Base-by-base conservation (phyloP, 2,797 vertebrate genomes). In the Schizopygopsis malacanthus region DNA sequence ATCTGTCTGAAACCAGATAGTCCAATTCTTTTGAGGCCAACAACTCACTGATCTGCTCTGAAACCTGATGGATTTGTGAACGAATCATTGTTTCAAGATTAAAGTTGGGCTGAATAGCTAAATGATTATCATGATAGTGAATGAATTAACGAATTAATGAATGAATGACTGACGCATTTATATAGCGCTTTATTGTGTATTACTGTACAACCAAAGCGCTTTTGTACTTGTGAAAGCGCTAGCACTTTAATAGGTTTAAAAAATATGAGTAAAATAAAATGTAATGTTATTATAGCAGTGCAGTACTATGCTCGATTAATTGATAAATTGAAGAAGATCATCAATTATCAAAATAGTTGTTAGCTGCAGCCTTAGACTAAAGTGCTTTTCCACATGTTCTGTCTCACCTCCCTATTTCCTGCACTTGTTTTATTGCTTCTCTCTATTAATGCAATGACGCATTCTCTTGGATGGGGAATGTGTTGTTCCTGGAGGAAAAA, bases 401-500 rank as follows among this genome's bases (percentile, higher is more conserved):
- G 71, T 88, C 86, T 89, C 37, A 71, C 84, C 88, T 89, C 45
- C 65, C 65, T 22, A 65, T 84, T 90, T 89, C 22, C 1, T 90
- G 63, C 33, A 80, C 83, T 87, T 70, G 83, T 83, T 92, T 92
- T 90, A 89, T 89, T 82, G 84, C 54, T 90, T 81, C 84, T 50
- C 45, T 33, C 63, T 87, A 78, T 79, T 59, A 82, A 81, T 54
- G 63, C 10, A 25, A 85, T 93, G 91, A 93, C 69, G 71, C 85
- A 90, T 80, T 88, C 72, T 77, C 63, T 12, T 28, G 56, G 75
- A 87, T 50, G 11, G 6, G 28, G 85, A 89, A 92, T 91, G 89
- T 90, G 88, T 88, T 89, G 85, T 91, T 91, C 89, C 89, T 84
- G 65, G 43, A 85, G 84, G 84, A 81, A 80, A 85, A 63, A 88